phyloP scores from a whole-genome alignment of 2,888 invertebrate species.

The Patella caerulea region DNA sequence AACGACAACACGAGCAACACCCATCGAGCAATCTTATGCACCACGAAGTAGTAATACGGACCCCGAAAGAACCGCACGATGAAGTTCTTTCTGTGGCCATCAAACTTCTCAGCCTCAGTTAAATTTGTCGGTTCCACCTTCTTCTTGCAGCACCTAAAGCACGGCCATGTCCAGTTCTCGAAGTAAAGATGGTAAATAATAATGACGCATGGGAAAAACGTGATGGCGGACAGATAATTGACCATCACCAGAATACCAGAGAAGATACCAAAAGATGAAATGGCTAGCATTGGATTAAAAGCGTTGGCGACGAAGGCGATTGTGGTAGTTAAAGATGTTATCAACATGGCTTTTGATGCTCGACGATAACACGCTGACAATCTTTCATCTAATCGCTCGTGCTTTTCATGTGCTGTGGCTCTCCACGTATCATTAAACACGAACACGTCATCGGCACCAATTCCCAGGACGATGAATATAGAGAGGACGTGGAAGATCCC shows the following conservation, averaged over 20 bases:
- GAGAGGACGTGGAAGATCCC: slow-evolving; percentile 68
- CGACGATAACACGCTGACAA: slow-evolving; percentile 61
- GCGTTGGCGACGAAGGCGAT: slow-evolving; percentile 64
- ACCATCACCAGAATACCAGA: slow-evolving; percentile 60
- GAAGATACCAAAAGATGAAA: slow-evolving; percentile 63
- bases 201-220: slow-evolving; percentile 65
- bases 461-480: slow-evolving; percentile 67
- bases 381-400: slow-evolving; percentile 53
- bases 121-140: background rate
- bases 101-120: slow-evolving; percentile 17
- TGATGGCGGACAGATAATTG: slow-evolving; percentile 66
- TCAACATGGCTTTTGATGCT: slow-evolving; percentile 63
- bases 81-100: slow-evolving; percentile 21
- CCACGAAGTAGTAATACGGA: slow-evolving; percentile 43
- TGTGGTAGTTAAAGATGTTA: slow-evolving; percentile 66
- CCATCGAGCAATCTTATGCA: slow-evolving; percentile 48
- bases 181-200: slow-evolving; percentile 44
- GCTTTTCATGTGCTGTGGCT: slow-evolving; percentile 47
- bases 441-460: slow-evolving; percentile 68
- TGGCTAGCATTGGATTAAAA: slow-evolving; percentile 59
- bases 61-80: slow-evolving; percentile 29
- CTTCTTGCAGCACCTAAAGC: slow-evolving; percentile 20
- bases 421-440: slow-evolving; percentile 68
- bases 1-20: slow-evolving; percentile 44
- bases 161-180: slow-evolving; percentile 41